Percentiles rank a stretch among this genome's conserved stretches.
Evolutionary conservation across 23 tunicate species (phyloP).

Genomic region (Botrylloides violaceus): DNA sequence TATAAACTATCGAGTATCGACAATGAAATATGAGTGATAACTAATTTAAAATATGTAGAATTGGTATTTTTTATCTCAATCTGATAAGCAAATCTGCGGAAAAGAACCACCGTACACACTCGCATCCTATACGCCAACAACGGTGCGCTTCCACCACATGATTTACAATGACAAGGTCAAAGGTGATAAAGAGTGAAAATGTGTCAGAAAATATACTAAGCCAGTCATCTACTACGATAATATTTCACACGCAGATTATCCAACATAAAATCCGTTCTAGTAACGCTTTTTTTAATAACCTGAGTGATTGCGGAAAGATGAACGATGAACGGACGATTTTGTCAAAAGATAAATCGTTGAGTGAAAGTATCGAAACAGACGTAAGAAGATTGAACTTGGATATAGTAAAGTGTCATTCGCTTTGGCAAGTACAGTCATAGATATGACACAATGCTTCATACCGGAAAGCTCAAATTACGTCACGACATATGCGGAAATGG

Average conservation of each 20-base stretch:
- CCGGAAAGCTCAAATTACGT: no score
- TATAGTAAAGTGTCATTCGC: no score
- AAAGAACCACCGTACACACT: neutral
- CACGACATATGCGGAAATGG: no score
- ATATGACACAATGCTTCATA: no score
- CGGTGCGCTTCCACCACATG: neutral
- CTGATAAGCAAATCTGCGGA: neutral
- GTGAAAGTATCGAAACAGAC: neutral
- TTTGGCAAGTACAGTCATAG: no score
- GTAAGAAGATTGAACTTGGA: no score
- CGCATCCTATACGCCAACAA: neutral
- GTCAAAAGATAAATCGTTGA: neutral
- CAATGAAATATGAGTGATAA: no score
- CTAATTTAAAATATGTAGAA: no score
- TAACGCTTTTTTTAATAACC: neutral
- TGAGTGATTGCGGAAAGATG: neutral
- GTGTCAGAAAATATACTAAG: neutral
- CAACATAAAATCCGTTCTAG: neutral
- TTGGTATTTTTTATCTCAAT: no score
- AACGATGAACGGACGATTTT: neutral
- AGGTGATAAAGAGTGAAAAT: neutral
- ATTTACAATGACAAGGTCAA: neutral
- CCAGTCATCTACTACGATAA: neutral
- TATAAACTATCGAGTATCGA: no score
- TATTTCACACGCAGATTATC: constrained; percentile 2